phyloP scores from a whole-genome alignment of 1,140 invertebrate species.

The Orchestia grillus region DNA sequence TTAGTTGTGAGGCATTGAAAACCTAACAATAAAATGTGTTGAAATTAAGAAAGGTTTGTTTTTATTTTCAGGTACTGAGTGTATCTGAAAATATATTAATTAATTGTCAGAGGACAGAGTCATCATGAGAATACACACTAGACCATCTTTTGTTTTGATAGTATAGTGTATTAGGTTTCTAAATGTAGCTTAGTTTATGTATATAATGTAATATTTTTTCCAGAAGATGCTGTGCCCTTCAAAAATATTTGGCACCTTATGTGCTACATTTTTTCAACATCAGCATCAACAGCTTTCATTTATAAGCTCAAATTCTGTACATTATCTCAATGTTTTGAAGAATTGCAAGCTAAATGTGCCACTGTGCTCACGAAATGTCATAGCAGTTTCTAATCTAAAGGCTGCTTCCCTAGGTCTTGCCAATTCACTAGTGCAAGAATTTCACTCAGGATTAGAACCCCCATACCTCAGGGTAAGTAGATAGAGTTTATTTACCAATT shows the following conservation, averaged over 20 bases:
- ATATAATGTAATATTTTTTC: not conserved
- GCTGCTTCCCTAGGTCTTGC: not conserved
- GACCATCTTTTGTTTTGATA: too few species aligned
- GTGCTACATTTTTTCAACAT: not conserved
- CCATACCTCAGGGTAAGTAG: conserved; percentile 20
- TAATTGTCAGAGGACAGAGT: too few species aligned
- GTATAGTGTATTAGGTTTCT: too few species aligned
- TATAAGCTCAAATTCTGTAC: not conserved
- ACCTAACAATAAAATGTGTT: too few species aligned
- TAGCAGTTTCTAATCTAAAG: not conserved
- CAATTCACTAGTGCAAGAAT: not conserved
- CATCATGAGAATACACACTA: too few species aligned
- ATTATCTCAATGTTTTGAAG: not conserved
- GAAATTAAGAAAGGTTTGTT: too few species aligned
- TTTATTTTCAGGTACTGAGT: too few species aligned
- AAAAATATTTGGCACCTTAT: not conserved
- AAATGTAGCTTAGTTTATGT: not conserved
- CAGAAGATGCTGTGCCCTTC: not conserved
- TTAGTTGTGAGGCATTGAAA: too few species aligned
- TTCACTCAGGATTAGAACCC: conserved; percentile 26
- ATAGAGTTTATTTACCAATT: not conserved
- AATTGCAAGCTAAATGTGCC: not conserved
- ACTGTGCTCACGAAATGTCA: not conserved
- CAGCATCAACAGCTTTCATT: not conserved
- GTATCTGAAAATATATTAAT: too few species aligned